These are phyloP conservation scores for Bombus waltoni DNA, from an alignment of 1,140 invertebrate species.

Conservation along the genomic window DNA sequence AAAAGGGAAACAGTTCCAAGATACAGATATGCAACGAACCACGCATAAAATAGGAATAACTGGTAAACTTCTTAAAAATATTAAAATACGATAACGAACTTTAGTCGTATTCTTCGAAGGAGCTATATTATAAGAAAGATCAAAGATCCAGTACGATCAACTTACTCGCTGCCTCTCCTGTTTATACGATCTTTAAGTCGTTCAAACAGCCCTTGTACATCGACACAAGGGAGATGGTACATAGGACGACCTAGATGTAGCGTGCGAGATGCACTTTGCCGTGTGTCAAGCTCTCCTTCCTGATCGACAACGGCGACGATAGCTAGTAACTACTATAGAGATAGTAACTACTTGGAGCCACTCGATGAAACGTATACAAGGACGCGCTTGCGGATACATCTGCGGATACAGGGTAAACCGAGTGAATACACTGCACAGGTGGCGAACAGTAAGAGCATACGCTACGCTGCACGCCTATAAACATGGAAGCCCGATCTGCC, in stretches of 20 bases:
- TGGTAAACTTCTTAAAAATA: not conserved
- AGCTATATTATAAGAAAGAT: too few relatives aligned
- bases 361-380: conserved; percentile 58
- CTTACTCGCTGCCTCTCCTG: too few relatives aligned
- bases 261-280: conserved; percentile 28
- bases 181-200: not conserved
- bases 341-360: conserved; percentile 20
- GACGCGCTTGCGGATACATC: conserved; percentile 14
- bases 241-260: conserved; percentile 29
- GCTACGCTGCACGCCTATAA: conserved; percentile 48
- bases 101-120: not conserved
- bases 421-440: conserved; percentile 59
- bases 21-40: too few relatives aligned
- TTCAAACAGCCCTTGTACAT: conserved; percentile 12
- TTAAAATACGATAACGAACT: not conserved
- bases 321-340: conserved; percentile 22
- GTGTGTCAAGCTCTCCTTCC: conserved; percentile 45
- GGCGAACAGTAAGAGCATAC: conserved; percentile 58
- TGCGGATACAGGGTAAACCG: conserved; percentile 47
- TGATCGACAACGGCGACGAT: conserved; percentile 51
- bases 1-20: not conserved
- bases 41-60: not conserved
- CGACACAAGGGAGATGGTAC: not conserved
- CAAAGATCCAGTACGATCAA: not conserved
- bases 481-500: conserved; percentile 56